phyloP scores from a whole-genome alignment of 64 coral and sea anemone species.

The Pocillopora verrucosa region DNA sequence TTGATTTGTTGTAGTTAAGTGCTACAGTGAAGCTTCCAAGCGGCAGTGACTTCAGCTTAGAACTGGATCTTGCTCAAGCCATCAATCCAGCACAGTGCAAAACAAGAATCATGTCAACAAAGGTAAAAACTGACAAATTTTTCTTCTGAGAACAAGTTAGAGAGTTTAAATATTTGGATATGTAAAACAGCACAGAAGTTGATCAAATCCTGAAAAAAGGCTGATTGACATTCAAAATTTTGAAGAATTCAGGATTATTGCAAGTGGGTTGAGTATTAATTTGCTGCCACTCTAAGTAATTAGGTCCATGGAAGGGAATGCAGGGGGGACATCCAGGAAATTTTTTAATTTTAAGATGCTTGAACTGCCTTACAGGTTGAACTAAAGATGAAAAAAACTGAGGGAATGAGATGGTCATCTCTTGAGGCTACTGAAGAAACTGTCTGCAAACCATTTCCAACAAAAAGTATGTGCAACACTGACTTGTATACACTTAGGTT shows the following conservation, averaged over 20 bases:
- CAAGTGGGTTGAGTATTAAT: too few species aligned
- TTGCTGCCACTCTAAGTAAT: too few species aligned
- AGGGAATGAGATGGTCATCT: constrained; percentile 76
- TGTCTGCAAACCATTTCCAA: constrained; percentile 4
- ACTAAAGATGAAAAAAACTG: constrained; percentile 85
- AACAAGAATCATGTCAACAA: constrained; percentile 81
- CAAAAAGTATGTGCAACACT: background rate
- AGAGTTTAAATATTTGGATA: background rate
- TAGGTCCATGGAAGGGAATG: too few species aligned
- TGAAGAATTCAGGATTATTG: too few species aligned
- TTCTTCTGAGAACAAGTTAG: background rate
- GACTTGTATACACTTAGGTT: background rate
- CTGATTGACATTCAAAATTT: too few species aligned
- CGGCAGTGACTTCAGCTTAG: constrained; percentile 73
- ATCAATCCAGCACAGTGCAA: constrained; percentile 69
- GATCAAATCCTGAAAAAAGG: too few species aligned
- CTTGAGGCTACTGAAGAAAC: constrained; percentile 42
- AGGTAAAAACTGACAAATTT: constrained; percentile 38
- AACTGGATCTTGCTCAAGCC: constrained; percentile 65
- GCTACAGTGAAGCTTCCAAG: constrained; percentile 67
- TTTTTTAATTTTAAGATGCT: background rate
- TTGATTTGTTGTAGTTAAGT: constrained; percentile 48
- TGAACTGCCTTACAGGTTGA: constrained; percentile 54
- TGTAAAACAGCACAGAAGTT: too few species aligned
- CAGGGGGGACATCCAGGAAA: too few species aligned